Percentiles rank a stretch among this genome's conserved stretches.
Conservation (phyloP, 2,113 vertebrate genomes). For the Tetraodon nigroviridis region DNA sequence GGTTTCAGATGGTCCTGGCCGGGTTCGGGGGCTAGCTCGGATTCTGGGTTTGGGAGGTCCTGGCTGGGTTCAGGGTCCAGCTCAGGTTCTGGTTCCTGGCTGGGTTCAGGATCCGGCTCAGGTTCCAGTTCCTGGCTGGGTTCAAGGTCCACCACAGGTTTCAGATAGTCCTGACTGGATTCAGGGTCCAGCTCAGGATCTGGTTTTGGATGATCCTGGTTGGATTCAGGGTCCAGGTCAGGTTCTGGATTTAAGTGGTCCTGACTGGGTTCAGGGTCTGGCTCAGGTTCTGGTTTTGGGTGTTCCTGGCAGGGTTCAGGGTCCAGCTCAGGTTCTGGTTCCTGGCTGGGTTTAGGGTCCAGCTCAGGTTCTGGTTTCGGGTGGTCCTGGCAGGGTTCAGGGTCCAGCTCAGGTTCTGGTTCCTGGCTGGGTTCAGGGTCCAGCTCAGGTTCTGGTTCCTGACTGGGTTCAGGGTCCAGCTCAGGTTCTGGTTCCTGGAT, state of each 20-base stretch:
- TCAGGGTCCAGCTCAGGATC: background rate
- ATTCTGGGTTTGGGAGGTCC: too few relatives aligned
- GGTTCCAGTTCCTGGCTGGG: background rate
- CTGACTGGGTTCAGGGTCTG: slow-evolving; percentile 5
- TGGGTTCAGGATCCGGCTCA: slow-evolving; percentile 8
- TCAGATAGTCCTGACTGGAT: background rate
- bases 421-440: too few relatives aligned
- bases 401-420: too few relatives aligned
- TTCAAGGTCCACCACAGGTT: background rate
- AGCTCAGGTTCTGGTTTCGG: slow-evolving; percentile 9
- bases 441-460: too few relatives aligned
- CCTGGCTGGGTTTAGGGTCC: background rate
- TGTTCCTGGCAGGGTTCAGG: too few relatives aligned
- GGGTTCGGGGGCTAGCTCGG: background rate
- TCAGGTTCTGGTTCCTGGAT: too few relatives aligned
- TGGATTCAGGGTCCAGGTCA: background rate
- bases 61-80: too few relatives aligned
- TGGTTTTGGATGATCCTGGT: slow-evolving; percentile 4
- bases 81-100: too few relatives aligned
- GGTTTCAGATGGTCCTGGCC: background rate
- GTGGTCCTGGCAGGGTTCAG: too few relatives aligned
- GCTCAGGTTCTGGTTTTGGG: background rate
- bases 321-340: slow-evolving; percentile 17
- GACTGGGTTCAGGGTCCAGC: too few relatives aligned
- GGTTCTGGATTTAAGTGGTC: background rate